phyloP scores from a whole-genome alignment of 2,113 vertebrate genomes.

The Pelvicachromis taeniatus region DNA sequence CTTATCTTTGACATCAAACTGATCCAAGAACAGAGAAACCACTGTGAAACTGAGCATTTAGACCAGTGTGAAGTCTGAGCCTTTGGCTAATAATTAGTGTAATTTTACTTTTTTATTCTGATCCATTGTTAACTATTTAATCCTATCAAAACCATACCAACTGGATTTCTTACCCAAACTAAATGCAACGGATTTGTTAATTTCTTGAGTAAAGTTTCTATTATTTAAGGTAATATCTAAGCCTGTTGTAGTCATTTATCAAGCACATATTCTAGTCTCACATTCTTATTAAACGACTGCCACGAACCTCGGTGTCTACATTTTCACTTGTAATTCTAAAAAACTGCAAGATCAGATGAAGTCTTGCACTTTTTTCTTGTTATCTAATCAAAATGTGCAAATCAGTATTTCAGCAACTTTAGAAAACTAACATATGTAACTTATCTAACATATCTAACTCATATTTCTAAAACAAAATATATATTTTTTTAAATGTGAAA shows the following conservation, averaged over 20 bases:
- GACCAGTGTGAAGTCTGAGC: neutral
- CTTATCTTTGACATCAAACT: neutral
- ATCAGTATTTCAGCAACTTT: neutral
- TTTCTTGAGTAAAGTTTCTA: neutral
- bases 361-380: neutral
- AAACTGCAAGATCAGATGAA: neutral
- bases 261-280: neutral
- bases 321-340: neutral
- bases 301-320: neutral
- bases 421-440: neutral
- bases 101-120: neutral
- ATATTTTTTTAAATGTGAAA: neutral
- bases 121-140: neutral
- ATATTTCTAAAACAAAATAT: neutral
- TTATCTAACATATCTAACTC: neutral
- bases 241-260: neutral
- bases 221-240: neutral
- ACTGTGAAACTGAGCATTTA: neutral
- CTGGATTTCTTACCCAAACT: neutral
- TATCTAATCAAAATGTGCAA: neutral
- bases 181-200: neutral
- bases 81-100: neutral
- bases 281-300: neutral
- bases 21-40: neutral
- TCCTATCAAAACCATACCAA: neutral